These are phyloP conservation scores for Pseudochirops corinnae DNA, from an alignment of 2,797 vertebrate species.

Conservation along the genomic window DNA sequence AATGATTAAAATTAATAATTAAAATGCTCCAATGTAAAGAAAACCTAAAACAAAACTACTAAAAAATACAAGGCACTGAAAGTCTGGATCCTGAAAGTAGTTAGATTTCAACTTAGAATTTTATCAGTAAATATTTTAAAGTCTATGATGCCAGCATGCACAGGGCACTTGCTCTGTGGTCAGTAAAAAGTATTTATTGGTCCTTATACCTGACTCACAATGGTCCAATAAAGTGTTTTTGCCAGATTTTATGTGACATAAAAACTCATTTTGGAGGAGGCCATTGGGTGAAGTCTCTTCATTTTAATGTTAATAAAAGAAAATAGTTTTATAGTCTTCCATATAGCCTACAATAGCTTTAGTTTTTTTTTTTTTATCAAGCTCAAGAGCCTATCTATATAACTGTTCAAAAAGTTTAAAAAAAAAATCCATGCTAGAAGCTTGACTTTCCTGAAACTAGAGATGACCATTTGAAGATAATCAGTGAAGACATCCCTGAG, in stretches of 20 bases:
- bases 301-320: background rate
- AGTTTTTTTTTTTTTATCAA: background rate
- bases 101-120: background rate
- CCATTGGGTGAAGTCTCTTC: background rate
- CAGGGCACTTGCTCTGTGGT: background rate
- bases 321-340: background rate
- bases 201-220: background rate
- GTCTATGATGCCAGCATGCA: background rate
- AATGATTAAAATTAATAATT: background rate
- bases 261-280: background rate
- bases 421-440: background rate
- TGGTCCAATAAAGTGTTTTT: background rate
- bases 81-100: background rate
- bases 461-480: slow-evolving; percentile 83
- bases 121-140: background rate
- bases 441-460: slow-evolving; percentile 61
- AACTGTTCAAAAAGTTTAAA: background rate
- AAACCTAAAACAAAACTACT: background rate
- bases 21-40: background rate
- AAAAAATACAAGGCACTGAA: background rate
- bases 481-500: slow-evolving; percentile 73
- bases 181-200: background rate
- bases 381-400: background rate
- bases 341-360: background rate
- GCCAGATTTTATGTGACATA: background rate